Percentiles rank a stretch among this genome's conserved stretches.
Conservation (phyloP, 2,113 vertebrate genomes). For the Forbesichthys agassizii region DNA sequence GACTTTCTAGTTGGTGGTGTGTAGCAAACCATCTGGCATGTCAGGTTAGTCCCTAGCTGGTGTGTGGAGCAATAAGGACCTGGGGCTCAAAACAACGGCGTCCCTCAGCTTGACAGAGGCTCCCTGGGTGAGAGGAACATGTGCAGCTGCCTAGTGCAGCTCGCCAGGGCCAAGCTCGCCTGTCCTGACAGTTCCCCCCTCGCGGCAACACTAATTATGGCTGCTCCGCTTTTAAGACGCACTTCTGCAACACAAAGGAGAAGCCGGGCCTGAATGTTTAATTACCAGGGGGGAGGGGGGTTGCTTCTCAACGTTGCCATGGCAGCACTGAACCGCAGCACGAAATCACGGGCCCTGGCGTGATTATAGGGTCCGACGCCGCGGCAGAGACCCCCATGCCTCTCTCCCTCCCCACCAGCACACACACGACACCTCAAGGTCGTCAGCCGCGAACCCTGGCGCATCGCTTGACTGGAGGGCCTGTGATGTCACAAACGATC, state of each 20-base stretch:
- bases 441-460: slow-evolving; percentile 18
- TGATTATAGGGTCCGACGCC: slow-evolving; percentile 67
- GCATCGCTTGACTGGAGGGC: slow-evolving; percentile 15
- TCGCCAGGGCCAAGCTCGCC: slow-evolving; percentile 42
- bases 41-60: slow-evolving; percentile 26
- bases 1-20: no score
- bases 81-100: slow-evolving; percentile 33
- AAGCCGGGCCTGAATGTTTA: slow-evolving; percentile 82
- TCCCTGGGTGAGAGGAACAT: slow-evolving; percentile 46
- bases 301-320: slow-evolving; percentile 76
- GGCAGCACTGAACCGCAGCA: slow-evolving; percentile 71
- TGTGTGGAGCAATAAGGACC: slow-evolving; percentile 43
- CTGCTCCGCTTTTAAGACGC: slow-evolving; percentile 68
- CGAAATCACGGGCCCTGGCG: slow-evolving; percentile 8
- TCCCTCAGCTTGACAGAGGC: slow-evolving; percentile 57
- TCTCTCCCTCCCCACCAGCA: background rate
- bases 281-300: slow-evolving; percentile 73
- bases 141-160: slow-evolving; percentile 57
- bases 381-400: background rate
- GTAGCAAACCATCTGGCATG: no score
- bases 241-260: slow-evolving; percentile 75
- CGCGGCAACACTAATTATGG: slow-evolving; percentile 81
- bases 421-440: slow-evolving; percentile 39
- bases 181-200: slow-evolving; percentile 68
- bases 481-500: slow-evolving; percentile 18